A percentile compares a stretch with the other conserved stretches of the same genome.
Evolutionary conservation across 2,113 vertebrate genomes (phyloP).

Genomic region (Desmodus rotundus): DNA sequence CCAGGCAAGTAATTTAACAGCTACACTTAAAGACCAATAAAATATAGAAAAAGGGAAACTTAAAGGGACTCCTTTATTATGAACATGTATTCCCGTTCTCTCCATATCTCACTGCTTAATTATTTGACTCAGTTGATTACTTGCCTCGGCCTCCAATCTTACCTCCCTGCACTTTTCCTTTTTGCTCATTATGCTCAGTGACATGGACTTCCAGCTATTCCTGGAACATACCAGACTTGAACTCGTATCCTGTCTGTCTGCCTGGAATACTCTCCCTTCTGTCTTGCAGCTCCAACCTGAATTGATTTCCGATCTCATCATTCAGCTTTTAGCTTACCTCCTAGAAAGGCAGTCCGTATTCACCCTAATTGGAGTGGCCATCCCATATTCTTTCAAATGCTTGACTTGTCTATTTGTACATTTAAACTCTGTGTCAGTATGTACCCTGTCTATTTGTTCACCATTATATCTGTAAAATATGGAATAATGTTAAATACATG

Average conservation of each 20-base stretch:
- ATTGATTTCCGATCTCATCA: background rate
- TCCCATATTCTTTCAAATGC: background rate
- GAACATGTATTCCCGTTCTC: background rate
- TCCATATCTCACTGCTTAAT: slow-evolving; percentile 28
- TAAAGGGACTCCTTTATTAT: slow-evolving; percentile 6
- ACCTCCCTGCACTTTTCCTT: background rate
- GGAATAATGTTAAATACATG: background rate
- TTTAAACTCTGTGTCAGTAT: background rate
- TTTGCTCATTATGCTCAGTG: background rate
- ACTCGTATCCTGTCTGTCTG: background rate
- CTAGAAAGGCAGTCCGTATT: background rate
- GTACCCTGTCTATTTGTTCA: background rate
- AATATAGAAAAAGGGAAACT: background rate
- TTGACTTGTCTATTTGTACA: background rate
- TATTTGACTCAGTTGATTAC: slow-evolving; percentile 14
- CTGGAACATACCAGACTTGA: background rate
- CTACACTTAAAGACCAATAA: background rate
- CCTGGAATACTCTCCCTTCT: background rate
- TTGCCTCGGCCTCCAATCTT: background rate
- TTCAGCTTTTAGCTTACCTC: background rate
- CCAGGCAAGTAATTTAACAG: background rate
- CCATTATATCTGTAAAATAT: background rate
- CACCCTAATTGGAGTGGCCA: background rate
- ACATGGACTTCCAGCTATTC: background rate
- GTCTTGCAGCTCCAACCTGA: background rate